phyloP scores from a whole-genome alignment of 2,888 invertebrate species.

The Pseudococcus viburni region DNA sequence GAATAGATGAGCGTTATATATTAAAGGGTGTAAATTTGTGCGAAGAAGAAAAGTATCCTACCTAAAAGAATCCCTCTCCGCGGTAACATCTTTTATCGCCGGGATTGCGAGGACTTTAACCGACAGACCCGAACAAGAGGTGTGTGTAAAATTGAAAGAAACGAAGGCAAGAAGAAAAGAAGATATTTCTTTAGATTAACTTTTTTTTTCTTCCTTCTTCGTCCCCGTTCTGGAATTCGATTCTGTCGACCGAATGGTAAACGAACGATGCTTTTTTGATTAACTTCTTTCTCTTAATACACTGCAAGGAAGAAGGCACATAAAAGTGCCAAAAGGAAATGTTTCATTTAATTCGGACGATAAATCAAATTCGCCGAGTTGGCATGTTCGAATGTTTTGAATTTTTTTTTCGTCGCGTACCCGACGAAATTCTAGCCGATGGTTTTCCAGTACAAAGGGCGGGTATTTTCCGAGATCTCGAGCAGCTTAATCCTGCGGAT shows the following conservation, averaged over 20 bases:
- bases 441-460: background rate
- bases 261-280: conserved; percentile 52
- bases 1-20: conserved; percentile 54
- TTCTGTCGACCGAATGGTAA: conserved; percentile 50
- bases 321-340: conserved; percentile 57
- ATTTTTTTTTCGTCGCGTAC: background rate
- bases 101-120: background rate
- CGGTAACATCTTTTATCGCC: conserved; percentile 18
- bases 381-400: conserved; percentile 48
- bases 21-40: conserved; percentile 50
- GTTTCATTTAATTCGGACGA: conserved; percentile 49
- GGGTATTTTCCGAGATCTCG: background rate
- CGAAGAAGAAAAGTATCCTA: conserved; percentile 19
- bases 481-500: no score
- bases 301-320: conserved; percentile 12
- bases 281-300: conserved; percentile 55
- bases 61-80: background rate
- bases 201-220: background rate
- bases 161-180: background rate
- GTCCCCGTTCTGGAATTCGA: conserved; percentile 11
- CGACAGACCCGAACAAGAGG: background rate
- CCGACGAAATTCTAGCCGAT: background rate
- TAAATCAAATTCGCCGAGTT: conserved; percentile 53
- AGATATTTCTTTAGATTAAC: conserved; percentile 53
- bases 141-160: conserved; percentile 49